These are phyloP conservation scores for Eremobia ochroleuca DNA, from an alignment of 2,888 invertebrate species.

Conservation along the genomic window DNA sequence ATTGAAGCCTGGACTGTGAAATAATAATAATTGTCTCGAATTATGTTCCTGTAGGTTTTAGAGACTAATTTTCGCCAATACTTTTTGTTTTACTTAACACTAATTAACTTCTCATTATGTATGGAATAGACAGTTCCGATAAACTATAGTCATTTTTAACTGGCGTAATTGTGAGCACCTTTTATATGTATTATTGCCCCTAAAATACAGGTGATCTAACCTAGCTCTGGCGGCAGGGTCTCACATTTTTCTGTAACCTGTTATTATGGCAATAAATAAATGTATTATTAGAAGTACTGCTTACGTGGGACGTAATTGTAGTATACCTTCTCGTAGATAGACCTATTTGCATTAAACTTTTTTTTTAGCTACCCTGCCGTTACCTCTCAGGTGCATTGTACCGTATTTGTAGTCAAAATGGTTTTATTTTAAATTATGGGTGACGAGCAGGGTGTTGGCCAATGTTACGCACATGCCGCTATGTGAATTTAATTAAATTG, in stretches of 20 bases:
- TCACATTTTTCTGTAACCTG: not conserved
- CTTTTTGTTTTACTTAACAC: not conserved
- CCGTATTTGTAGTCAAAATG: not conserved
- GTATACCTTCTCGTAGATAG: conserved; percentile 4
- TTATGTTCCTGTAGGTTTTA: conserved; percentile 43
- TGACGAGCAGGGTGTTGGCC: not conserved
- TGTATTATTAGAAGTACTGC: not conserved
- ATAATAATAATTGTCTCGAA: conserved; percentile 22
- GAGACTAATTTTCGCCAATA: not conserved
- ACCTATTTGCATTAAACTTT: not conserved
- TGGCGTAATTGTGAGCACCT: not conserved
- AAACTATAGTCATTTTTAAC: not conserved
- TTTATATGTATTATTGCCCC: not conserved
- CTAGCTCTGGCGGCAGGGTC: not conserved
- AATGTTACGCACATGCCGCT: not conserved
- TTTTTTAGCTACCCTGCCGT: not conserved
- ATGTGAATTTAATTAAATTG: not conserved
- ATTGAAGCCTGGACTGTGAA: conserved; percentile 59
- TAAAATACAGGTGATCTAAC: not conserved
- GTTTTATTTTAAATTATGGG: not conserved
- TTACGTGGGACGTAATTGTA: not conserved
- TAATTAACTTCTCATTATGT: not conserved
- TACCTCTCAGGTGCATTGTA: not conserved
- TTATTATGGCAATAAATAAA: not conserved
- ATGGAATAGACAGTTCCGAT: not conserved